Evolutionary conservation across 2,888 invertebrate species (phyloP).

Genomic region (Oeneis ivallda): DNA sequence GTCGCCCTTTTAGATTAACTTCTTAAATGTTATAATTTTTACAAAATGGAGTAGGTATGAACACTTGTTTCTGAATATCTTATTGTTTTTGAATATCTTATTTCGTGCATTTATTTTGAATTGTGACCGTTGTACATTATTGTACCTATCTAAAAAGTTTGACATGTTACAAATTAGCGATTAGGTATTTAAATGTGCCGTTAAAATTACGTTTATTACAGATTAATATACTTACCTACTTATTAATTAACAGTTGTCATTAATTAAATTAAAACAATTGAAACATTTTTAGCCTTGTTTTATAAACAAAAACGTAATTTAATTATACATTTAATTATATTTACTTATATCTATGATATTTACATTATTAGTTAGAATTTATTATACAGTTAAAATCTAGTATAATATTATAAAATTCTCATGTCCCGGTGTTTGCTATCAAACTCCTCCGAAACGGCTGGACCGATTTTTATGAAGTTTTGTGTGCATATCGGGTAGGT

Average conservation of each 20-base stretch:
- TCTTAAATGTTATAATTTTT: too few relatives aligned
- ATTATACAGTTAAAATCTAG: slow-evolving; percentile 9
- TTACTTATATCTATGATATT: too few relatives aligned
- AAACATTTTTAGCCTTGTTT: neutral
- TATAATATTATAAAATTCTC: too few relatives aligned
- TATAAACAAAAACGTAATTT: slow-evolving; percentile 1
- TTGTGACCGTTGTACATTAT: neutral
- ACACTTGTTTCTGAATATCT: too few relatives aligned
- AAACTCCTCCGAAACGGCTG: too few relatives aligned
- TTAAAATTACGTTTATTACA: neutral
- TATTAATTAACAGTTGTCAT: slow-evolving; percentile 12
- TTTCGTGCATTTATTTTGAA: neutral
- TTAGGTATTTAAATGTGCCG: neutral
- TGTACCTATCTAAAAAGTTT: neutral
- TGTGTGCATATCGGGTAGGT: too few relatives aligned
- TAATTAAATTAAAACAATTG: slow-evolving; percentile 10
- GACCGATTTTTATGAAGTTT: too few relatives aligned
- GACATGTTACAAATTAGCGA: slow-evolving; percentile 5
- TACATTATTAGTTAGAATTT: slow-evolving; percentile 3
- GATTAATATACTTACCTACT: neutral
- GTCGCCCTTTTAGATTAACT: too few relatives aligned
- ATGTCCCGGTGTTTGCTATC: too few relatives aligned
- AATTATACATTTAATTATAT: slow-evolving; percentile 16
- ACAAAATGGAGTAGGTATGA: too few relatives aligned
- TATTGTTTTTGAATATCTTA: too few relatives aligned